Evolutionary conservation across 2,888 invertebrate species (phyloP).

Genomic region (Harmothoe impar): DNA sequence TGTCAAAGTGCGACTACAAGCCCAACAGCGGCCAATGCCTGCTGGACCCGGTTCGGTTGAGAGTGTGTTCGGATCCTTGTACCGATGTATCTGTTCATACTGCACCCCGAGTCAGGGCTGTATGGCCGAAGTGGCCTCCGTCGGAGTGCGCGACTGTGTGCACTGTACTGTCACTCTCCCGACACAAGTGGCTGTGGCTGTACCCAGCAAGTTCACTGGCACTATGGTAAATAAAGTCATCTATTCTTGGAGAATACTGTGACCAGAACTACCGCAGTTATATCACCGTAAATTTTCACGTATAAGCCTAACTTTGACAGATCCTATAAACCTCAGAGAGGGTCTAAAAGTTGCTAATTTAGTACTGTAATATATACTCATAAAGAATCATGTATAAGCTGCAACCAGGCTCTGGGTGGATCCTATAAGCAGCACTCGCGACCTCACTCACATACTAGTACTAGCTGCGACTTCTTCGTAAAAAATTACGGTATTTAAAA

Average conservation of each 20-base stretch:
- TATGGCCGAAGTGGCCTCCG: not conserved
- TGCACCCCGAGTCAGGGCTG: conserved; percentile 54
- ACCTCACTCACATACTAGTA: not conserved
- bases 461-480: too few relatives aligned
- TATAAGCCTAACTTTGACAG: not conserved
- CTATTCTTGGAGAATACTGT: too few relatives aligned
- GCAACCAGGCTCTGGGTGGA: too few relatives aligned
- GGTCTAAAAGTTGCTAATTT: too few relatives aligned
- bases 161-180: conserved; percentile 3
- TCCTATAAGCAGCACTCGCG: too few relatives aligned
- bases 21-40: conserved; percentile 93
- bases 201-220: not conserved
- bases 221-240: not conserved
- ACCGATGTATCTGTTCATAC: conserved; percentile 67
- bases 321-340: too few relatives aligned
- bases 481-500: too few relatives aligned
- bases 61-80: conserved; percentile 15
- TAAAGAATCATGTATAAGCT: too few relatives aligned
- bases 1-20: conserved; percentile 98
- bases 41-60: conserved; percentile 87
- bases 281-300: not conserved
- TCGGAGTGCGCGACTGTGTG: not conserved
- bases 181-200: not conserved
- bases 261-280: too few relatives aligned
- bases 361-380: too few relatives aligned